Base-by-base conservation (phyloP, 1,140 invertebrate species). In the Venturia canescens region DNA sequence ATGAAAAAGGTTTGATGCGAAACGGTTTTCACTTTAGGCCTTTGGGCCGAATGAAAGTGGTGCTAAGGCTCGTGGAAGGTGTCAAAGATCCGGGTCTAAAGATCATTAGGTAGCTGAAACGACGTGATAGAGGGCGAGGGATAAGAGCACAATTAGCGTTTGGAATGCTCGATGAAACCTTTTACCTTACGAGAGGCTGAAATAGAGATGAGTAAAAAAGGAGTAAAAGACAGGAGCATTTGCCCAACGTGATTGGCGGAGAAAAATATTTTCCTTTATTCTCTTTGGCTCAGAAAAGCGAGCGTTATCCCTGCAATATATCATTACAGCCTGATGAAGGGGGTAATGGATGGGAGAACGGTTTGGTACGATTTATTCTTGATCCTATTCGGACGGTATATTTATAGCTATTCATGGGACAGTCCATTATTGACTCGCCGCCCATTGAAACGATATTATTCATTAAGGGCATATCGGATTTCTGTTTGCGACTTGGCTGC, bases 71-170 rank as follows among this genome's bases (percentile, higher is more conserved):
- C 31, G 13, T 23, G 0, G 60, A 69, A 69, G 13, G 16, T 18
- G 29, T 69, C 16, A 15, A n/a, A 23, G 48, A 77, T 31, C 6
- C 21, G 34, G n/a, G 23, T 15, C 16, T 9, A 29, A 34, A 23
- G 74, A 38, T 63, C 75, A 21, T 44, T 21, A 21, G 34, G 48
- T 38, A 21, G 75, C 29, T 44, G 5, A 15, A 18, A 27, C 34
- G 38, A 78, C 18, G 60, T 53, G 6, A 63, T 13, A 63, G 23
- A 23, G 3, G 11, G 29, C 50, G 29, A 38, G 26, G 29, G 66
- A 29, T 72, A 70, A 70, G 78, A 63, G 70, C 78, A 67, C 69
- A 79, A 79, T 79, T 79, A 79, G 70, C 66, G 78, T 67, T 70
- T 53, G 78, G 53, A 50, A 79, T 53, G 69, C 57, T 23, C 1